A percentile compares a stretch with the other conserved stretches of the same genome.
These are phyloP conservation scores for Paragorgia papillata DNA, from an alignment of 92 coral and sea anemone genomes.

Conservation along the genomic window DNA sequence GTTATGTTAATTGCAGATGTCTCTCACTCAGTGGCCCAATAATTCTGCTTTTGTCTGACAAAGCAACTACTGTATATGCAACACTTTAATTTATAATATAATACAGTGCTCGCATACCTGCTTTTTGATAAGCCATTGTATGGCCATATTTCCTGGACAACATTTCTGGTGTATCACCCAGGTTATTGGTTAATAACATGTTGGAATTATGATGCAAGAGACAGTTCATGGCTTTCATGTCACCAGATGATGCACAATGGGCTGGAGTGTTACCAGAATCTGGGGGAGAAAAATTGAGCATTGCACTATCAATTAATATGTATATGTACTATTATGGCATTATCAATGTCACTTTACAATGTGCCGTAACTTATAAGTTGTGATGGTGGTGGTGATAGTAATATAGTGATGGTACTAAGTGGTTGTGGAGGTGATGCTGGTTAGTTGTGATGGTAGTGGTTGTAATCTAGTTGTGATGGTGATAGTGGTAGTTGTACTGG, in stretches of 20 bases:
- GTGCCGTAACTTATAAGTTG: too few relatives aligned
- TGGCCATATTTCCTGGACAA: constrained; percentile 88
- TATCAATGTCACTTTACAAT: background rate
- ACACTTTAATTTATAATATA: too few relatives aligned
- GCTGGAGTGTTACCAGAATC: constrained; percentile 84
- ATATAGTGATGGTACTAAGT: too few relatives aligned
- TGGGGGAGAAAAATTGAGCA: background rate
- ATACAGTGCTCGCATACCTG: constrained; percentile 88
- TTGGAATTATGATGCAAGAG: constrained; percentile 80
- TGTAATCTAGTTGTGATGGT: too few relatives aligned
- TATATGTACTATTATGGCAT: background rate
- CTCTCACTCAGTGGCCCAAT: too few relatives aligned
- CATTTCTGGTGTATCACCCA: constrained; percentile 75
- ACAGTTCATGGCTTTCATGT: constrained; percentile 82
- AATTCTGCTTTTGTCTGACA: too few relatives aligned
- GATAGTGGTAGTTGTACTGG: too few relatives aligned
- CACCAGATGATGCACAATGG: constrained; percentile 88
- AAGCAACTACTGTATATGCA: too few relatives aligned
- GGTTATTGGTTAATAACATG: constrained; percentile 64
- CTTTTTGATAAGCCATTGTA: constrained; percentile 71
- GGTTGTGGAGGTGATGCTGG: too few relatives aligned
- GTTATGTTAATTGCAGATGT: too few relatives aligned
- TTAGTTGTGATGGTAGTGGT: too few relatives aligned
- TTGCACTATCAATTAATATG: background rate
- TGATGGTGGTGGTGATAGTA: too few relatives aligned